Percentiles rank a stretch among this genome's conserved stretches.
phyloP scores from a whole-genome alignment of 1,140 invertebrate genomes.

The Atta texana region DNA sequence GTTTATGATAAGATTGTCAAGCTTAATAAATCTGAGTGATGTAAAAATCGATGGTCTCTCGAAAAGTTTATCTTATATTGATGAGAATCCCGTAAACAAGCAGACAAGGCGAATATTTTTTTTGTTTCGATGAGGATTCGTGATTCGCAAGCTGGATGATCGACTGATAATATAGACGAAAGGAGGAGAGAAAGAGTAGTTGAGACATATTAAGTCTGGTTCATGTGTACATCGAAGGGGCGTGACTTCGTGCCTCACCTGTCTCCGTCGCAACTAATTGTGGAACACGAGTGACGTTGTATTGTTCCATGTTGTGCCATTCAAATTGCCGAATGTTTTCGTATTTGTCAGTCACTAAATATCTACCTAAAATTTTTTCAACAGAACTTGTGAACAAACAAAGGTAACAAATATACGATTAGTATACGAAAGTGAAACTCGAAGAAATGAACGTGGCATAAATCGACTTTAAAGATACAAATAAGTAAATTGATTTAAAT shows the following conservation, averaged over 20 bases:
- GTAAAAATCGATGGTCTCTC: background rate
- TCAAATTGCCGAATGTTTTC: conserved; percentile 9
- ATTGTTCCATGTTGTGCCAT: conserved; percentile 64
- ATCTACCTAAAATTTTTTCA: background rate
- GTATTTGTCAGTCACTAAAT: background rate
- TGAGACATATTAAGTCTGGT: conserved; percentile 60
- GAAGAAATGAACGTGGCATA: background rate
- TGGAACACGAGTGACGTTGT: conserved; percentile 63
- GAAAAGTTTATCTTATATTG: conserved; percentile 7
- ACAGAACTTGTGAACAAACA: background rate
- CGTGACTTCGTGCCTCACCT: conserved; percentile 75
- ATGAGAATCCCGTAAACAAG: conserved; percentile 27
- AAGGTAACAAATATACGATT: background rate
- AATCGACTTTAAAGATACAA: background rate
- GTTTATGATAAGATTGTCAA: background rate
- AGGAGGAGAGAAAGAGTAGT: conserved; percentile 29
- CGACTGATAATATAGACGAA: conserved; percentile 66
- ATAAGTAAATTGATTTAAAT: background rate
- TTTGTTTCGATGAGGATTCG: conserved; percentile 49
- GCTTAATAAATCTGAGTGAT: background rate
- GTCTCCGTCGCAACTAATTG: conserved; percentile 73
- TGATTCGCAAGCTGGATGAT: conserved; percentile 67
- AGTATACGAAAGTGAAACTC: background rate
- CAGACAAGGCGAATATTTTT: background rate
- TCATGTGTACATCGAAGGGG: conserved; percentile 75